phyloP scores from a whole-genome alignment of 1,140 invertebrate species.

The Cydia amplana region DNA sequence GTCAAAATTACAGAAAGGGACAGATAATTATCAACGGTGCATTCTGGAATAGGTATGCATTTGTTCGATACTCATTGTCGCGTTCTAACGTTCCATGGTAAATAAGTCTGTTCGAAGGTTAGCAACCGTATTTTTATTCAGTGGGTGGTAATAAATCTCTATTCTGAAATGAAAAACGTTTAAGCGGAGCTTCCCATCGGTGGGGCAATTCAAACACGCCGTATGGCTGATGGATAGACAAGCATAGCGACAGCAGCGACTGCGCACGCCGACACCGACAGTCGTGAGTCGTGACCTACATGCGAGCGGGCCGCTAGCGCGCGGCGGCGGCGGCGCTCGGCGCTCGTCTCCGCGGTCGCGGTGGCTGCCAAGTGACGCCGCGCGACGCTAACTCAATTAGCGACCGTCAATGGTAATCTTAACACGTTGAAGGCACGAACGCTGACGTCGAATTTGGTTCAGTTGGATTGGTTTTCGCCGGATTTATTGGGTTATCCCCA shows the following conservation, averaged over 20 bases:
- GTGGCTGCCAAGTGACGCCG: constrained; percentile 20
- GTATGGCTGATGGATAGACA: constrained; percentile 23
- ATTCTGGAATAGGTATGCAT: too few species aligned
- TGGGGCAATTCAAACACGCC: neutral
- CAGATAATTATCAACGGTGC: too few species aligned
- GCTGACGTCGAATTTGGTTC: neutral
- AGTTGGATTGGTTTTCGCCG: neutral
- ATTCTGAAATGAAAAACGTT: neutral
- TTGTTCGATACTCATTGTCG: too few species aligned
- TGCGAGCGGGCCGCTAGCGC: neutral
- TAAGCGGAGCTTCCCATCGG: neutral
- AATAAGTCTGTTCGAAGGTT: too few species aligned
- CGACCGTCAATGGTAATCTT: constrained; percentile 29
- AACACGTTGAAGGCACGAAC: constrained; percentile 18
- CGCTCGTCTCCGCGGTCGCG: neutral
- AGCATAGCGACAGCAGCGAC: neutral
- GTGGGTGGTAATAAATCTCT: neutral
- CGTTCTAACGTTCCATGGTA: too few species aligned
- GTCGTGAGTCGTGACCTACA: constrained; percentile 21
- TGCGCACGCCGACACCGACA: neutral
- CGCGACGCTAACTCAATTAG: constrained; percentile 32
- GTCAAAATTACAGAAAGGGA: too few species aligned
- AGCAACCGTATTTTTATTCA: neutral
- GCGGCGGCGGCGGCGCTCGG: neutral
- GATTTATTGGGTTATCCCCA: too few species aligned